phyloP scores from a whole-genome alignment of 2,113 vertebrate genomes.

The Pongo pygmaeus region DNA sequence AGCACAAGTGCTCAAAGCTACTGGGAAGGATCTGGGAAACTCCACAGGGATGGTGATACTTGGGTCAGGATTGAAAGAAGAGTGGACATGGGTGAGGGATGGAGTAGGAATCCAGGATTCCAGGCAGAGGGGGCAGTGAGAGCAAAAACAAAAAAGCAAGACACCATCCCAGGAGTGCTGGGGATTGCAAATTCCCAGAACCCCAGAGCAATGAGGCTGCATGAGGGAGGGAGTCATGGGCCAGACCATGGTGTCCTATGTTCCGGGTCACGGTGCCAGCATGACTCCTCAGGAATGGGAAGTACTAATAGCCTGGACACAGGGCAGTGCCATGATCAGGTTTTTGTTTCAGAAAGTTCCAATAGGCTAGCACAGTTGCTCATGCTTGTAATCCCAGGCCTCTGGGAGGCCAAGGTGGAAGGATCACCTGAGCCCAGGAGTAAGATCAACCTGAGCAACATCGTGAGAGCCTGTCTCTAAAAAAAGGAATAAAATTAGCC shows the following conservation, averaged over 20 bases:
- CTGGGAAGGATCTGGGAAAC: neutral
- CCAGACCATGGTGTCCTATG: neutral
- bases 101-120: neutral
- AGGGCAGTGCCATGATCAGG: neutral
- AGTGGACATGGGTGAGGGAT: neutral
- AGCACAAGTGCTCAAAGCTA: neutral
- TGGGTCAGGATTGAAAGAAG: neutral
- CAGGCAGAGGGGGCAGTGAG: neutral
- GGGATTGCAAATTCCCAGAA: too few species aligned
- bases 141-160: neutral
- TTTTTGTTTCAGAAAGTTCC: neutral
- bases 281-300: neutral
- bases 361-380: neutral
- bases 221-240: fast-evolving
- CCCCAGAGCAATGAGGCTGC: neutral
- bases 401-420: too few species aligned
- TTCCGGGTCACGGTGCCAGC: neutral
- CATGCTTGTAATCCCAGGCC: too few species aligned
- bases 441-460: too few species aligned
- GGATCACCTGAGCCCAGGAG: too few species aligned
- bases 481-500: too few species aligned
- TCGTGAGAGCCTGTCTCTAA: too few species aligned
- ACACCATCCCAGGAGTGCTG: too few species aligned
- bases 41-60: too few species aligned
- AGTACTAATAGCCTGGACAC: neutral